Percentiles rank a stretch among this genome's conserved stretches.
These are phyloP conservation scores for Hucho hucho DNA, from an alignment of 2,113 vertebrate species.

Conservation along the genomic window DNA sequence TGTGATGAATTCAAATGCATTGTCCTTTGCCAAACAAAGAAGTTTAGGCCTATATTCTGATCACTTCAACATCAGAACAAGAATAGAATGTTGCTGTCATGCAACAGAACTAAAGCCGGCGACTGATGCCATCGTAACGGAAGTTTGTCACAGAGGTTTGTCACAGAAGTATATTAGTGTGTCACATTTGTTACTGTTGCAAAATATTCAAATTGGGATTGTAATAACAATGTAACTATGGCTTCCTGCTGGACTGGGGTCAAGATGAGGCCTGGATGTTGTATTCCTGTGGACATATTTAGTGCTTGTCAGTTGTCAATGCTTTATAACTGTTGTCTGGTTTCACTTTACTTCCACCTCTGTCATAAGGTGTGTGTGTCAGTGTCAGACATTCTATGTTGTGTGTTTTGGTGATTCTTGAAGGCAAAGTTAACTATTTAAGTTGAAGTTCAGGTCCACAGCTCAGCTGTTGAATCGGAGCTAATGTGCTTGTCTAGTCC, in stretches of 20 bases:
- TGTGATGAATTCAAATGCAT: no score
- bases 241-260: background rate
- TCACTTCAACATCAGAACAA: no score
- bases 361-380: background rate
- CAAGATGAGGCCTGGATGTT: background rate
- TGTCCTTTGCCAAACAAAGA: no score
- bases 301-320: background rate
- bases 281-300: background rate
- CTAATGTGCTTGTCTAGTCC: background rate
- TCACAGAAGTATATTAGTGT: background rate
- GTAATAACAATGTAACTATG: background rate
- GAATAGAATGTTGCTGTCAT: background rate
- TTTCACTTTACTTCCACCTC: background rate
- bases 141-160: background rate
- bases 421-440: background rate
- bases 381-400: background rate
- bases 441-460: no score
- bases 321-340: background rate
- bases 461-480: no score
- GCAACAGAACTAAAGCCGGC: background rate
- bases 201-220: no score
- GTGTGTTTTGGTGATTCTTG: background rate
- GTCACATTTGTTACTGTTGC: constrained; percentile 8
- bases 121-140: background rate
- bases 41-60: no score